Evolutionary conservation across 2,888 invertebrate species (phyloP), one percentile per base, ranked within the genome.

Genomic region (Limnephilus auricula): DNA sequence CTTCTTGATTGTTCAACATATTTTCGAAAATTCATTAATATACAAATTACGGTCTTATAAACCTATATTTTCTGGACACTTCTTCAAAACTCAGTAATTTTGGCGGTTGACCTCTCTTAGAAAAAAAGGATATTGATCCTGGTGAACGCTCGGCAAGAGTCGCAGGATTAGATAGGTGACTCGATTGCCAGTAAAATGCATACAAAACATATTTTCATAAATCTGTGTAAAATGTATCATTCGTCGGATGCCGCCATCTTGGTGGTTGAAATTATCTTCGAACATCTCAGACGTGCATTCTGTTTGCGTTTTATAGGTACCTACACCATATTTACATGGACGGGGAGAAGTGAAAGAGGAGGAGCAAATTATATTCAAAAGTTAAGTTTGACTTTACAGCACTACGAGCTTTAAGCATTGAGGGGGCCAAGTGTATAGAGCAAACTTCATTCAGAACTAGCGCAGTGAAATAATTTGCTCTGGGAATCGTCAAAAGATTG

Each of bases 331-430:
- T 65, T 65, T 65, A 65, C n/a, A n/a, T 65, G 65, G 65, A 25
- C 9, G 25, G 25, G 9, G 25, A 65, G 79, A 82, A 89, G 83
- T 32, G 84, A 89, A n/a, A 79, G 89, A n/a, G 32, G 32, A 85
- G 45, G 85, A 79, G 85, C 32, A 90, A 92, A 92, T 92, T 92
- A 92, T 89, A 92, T 92, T 90, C 90, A 85, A 89, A 92, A 92
- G 92, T 90, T 40, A 87, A 90, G 90, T 89, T 90, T 89, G 89
- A 92, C 89, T 92, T 89, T 90, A 89, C 89, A 45, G 87, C 90
- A 92, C 65, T 25, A 65, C 9, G 65, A n/a, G 89, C 65, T 9
- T n/a, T 2, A 9, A 65, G 88, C 88, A 79, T 79, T 25, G 65
- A 9, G 65, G 65, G 9, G 6, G 65, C 65, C 65, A 65, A 65